Conservation (phyloP, 2,113 vertebrate genomes). For the Orcinus orca region DNA sequence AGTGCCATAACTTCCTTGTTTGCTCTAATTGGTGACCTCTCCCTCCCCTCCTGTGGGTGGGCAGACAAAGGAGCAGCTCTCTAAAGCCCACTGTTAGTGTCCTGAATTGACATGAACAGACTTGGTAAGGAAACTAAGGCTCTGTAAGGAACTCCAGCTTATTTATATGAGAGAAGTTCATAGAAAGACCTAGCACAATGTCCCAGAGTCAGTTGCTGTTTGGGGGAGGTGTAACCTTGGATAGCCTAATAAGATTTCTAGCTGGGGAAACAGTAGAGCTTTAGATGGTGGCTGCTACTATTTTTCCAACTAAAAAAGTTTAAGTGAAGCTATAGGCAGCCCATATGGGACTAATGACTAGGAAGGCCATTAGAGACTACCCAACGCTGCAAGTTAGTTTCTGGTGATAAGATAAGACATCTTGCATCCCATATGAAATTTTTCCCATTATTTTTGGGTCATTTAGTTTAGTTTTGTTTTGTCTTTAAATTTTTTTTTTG, state of each 20-base stretch:
- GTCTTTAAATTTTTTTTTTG: too few species aligned
- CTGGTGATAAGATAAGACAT: slow-evolving; percentile 49
- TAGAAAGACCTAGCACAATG: neutral
- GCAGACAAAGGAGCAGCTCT: neutral
- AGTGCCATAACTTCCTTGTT: neutral
- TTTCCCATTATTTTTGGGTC: slow-evolving; percentile 46
- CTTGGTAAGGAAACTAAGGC: neutral
- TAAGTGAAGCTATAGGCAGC: neutral
- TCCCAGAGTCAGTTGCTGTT: neutral
- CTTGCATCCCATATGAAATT: slow-evolving; percentile 33
- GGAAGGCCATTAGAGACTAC: slow-evolving; percentile 16
- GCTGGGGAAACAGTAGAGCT: neutral
- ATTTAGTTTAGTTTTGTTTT: slow-evolving; percentile 24
- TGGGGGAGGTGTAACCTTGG: neutral
- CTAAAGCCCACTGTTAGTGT: neutral
- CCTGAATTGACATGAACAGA: neutral
- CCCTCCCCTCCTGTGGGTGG: neutral
- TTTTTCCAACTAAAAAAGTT: slow-evolving; percentile 43
- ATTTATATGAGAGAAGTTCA: neutral
- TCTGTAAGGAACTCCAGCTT: neutral
- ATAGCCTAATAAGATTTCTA: neutral
- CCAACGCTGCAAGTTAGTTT: slow-evolving; percentile 14
- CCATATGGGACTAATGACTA: neutral
- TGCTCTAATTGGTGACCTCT: neutral
- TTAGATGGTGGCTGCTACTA: neutral